Evolutionary conservation across 2,797 vertebrate genomes (phyloP), one percentile per base, ranked within the genome.

Genomic region (Tokudaia tokunoshimensis): DNA sequence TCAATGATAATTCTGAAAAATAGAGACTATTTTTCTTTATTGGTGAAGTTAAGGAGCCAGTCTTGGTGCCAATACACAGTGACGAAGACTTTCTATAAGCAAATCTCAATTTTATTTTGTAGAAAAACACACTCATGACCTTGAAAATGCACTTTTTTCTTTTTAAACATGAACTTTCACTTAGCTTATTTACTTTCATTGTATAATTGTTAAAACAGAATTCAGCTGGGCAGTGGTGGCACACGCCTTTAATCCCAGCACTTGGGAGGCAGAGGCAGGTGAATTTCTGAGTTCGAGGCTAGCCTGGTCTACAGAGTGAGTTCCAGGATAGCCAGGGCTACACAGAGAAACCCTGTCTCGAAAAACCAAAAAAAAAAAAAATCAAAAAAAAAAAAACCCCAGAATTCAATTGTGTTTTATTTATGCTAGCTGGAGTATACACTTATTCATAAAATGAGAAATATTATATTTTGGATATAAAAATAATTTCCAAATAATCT

Each of bases 361-460:
- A 41, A 41, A 41, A 41, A 41, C 41, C 2, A 41, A 41, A 41
- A 2, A 41, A 41, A 41, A 41, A 41, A 41, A 41, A 41, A 41
- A 41, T 2, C 41, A 41, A 41, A 41, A 41, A 41, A 41, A 41
- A n/a, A n/a, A n/a, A n/a, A n/a, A n/a, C n/a, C n/a, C n/a, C 31
- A n/a, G 47, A 89, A 41, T 41, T 61, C 55, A 75, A 31, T 37
- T 74, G 12, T 81, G 10, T 65, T 81, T 80, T 81, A 80, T 86
- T 74, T 55, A 47, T 81, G 44, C 22, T 19, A 75, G 81, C 47
- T 72, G 34, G 20, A 75, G 47, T 81, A 29, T 65, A n/a, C 59
- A 41, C 72, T 75, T 86, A 91, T 65, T 65, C 37, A 81, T 86
- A 65, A 93, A 80, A 86, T 79, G 10, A 91, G 19, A 94, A 70